Base-by-base conservation (phyloP, 2,797 vertebrate genomes). In the Gymnoscopelus microlampas region DNA sequence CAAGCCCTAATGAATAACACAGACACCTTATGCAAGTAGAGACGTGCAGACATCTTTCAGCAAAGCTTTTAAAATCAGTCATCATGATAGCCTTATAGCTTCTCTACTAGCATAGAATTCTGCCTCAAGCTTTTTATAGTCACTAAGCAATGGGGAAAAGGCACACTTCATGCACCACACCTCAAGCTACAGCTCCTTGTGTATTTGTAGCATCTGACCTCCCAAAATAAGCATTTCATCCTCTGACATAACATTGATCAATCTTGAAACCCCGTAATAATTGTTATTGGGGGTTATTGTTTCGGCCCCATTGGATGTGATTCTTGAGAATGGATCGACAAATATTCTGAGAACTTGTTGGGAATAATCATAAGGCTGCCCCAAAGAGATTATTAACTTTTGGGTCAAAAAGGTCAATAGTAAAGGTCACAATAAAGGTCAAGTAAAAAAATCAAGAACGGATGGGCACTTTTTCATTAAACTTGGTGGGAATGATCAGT, bases 131-230 rank as follows among this genome's bases (percentile, higher is more conserved):
- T 72, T 87, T 80, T 71, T 75, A 67, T 55, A 82, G 84, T 61
- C 68, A 68, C 75, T 71, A 50, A 79, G 63, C 79, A 82, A 80
- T 71, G 12, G 11, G n/a, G 49, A 48, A 53, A 47, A 44, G 75
- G 50, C 35, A 86, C 84, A 87, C 73, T 53, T 77, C 91, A 91
- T 91, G 91, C 90, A 88, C 80, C 84, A 91, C 79, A 81, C 69
- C 66, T 57, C 63, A 74, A 60, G 72, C 74, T 61, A 69, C 32
- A 79, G 59, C 76, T 77, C 59, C 63, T 65, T 32, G 1, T 24
- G 24, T 58, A 51, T 72, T 19, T 66, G 14, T 14, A 61, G 14
- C 53, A 78, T 64, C 70, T 60, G 39, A 73, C 83, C 80, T 81
- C 83, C 84, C 81, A 89, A 90, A 90, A 88, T 87, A 88, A 91